Evolutionary conservation across 2,113 vertebrate genomes (phyloP), one percentile per base, ranked within the genome.

Genomic region (Nicator chloris): DNA sequence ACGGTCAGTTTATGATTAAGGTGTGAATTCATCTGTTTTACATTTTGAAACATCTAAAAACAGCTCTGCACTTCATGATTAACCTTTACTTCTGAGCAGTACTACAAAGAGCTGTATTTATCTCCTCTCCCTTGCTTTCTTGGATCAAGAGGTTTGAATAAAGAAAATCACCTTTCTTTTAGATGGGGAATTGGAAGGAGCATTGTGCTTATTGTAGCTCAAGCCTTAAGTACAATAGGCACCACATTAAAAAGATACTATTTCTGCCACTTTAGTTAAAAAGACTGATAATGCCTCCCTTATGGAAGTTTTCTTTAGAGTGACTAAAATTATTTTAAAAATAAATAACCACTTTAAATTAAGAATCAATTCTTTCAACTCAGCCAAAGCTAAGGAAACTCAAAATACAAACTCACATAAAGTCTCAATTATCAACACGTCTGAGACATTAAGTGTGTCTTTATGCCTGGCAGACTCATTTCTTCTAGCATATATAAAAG

Each of bases 11-110:
- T 95, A 87, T 61, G 92, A 96, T 64, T 64, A 86, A 93, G 94
- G 65, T 86, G 89, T 96, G 79, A 95, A 94, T 95, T 79, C 73
- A 61, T 77, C 73, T 84, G 26, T 77, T 91, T 93, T 93, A 93
- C 83, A 90, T 97, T 97, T 95, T 90, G 81, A 83, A 95, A 86
- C 69, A 75, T 97, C 94, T 94, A 90, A 98, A 97, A 96, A 3
- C 76, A 94, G 85, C 47, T 12, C 94, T 65, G 73, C 87, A 63
- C 95, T 97, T 96, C 72, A 64, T 95, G 96, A 96, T 96, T 97
- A 96, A 95, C 91, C 59, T 96, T 65, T 37, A 54, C 21, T 66
- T 84, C 26, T 19, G 71, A 95, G 82, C 85, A 37, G 40, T 28
- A 63, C 40, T 68, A 88, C 73, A 93, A 94, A 94, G 91, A 96